A percentile compares a stretch with the other conserved stretches of the same genome.
phyloP scores from a whole-genome alignment of 2,888 invertebrate species.

The Mythimna pallens region DNA sequence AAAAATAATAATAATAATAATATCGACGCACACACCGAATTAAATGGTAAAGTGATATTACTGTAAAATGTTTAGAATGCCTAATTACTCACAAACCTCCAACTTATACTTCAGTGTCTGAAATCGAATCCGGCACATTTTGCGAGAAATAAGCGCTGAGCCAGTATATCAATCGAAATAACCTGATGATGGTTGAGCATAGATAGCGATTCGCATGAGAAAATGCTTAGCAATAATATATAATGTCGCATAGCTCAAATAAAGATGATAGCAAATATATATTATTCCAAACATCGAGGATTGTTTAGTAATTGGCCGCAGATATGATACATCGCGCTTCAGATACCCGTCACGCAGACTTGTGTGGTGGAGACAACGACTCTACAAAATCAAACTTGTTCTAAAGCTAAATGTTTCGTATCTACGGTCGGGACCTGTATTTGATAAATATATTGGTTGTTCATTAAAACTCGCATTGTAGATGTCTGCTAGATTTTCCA shows the following conservation, averaged over 20 bases:
- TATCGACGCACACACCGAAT: background rate
- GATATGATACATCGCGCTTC: background rate
- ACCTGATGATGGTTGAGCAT: background rate
- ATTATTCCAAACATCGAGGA: background rate
- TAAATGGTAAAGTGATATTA: background rate
- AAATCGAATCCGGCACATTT: background rate
- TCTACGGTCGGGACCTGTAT: background rate
- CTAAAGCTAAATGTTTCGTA: background rate
- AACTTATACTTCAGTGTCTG: background rate
- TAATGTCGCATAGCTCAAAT: slow-evolving; percentile 21
- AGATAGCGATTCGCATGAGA: background rate
- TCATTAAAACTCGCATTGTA: background rate
- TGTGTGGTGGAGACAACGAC: background rate
- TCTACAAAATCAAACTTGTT: background rate
- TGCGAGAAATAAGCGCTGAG: background rate
- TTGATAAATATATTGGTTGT: background rate
- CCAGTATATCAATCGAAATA: background rate
- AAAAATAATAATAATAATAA: no score
- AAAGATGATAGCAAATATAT: background rate
- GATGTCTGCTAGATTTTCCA: background rate
- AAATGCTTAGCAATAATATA: background rate
- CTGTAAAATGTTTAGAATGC: no score
- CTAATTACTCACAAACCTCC: no score
- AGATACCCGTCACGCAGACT: no score
- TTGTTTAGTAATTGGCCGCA: no score